Evolutionary conservation across 2,797 vertebrate genomes (phyloP), one percentile per base, ranked within the genome.

Genomic region (Tarsius wallacei): DNA sequence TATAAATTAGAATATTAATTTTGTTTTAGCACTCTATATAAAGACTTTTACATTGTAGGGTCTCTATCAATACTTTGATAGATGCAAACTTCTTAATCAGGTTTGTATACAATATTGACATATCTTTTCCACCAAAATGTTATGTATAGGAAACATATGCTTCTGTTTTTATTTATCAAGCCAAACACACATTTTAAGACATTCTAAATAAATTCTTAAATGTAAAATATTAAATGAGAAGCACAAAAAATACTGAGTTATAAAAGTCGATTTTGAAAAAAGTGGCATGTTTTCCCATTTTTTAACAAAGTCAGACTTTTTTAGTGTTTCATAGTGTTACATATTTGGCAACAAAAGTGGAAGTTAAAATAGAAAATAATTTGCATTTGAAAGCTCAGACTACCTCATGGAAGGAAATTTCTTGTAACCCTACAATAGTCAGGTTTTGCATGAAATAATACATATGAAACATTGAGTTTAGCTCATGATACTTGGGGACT

Each of bases 11-110:
- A 14, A 70, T 71, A 73, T 82, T 31, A 22, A 68, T 24, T 93
- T 93, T 81, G 47, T 64, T 81, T 93, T 19, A 71, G 22, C 14
- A 63, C 14, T 63, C 33, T 53, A 55, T 19, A 42, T 74, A 53
- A 71, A 7, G 11, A 36, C 11, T 55, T 82, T 53, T 15, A 73
- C 28, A 55, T 61, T 36, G 24, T 59, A 47, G 47, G 36, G 19
- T 81, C 14, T 73, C 74, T 49, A 63, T 51, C 55, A 82, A 88
- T 82, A 64, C 24, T 94, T 81, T 94, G 61, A 51, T 64, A 57
- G 21, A 51, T 31, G 21, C 22, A 57, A 78, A 68, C 24, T 61
- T 78, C 31, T 87, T 59, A 80, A 71, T 61, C 24, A 47, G n/a
- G 15, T 77, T 42, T 78, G 5, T n/a, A 61, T 31, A 70, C 70